A percentile compares a stretch with the other conserved stretches of the same genome.
phyloP scores from a whole-genome alignment of 2,888 invertebrate genomes.

The Chymomyza procnemis region DNA sequence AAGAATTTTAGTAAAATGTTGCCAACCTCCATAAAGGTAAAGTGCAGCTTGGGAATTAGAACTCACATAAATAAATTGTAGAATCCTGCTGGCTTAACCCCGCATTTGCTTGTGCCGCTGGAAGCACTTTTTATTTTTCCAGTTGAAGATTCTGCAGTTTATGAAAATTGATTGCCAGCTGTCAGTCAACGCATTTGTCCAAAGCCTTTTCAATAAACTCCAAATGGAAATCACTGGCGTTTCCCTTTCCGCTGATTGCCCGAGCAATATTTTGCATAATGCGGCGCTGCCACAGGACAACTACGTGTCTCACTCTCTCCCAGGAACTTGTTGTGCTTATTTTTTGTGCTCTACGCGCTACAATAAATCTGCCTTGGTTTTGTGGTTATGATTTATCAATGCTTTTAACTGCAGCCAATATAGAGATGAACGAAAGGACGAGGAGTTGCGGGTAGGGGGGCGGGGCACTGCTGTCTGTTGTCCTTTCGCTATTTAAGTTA shows the following conservation, averaged over 20 bases:
- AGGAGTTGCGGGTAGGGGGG: background rate
- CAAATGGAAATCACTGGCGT: constrained; percentile 31
- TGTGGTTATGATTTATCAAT: constrained; percentile 72
- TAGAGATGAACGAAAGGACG: background rate
- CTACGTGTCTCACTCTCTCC: background rate
- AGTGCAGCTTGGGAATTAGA: no score
- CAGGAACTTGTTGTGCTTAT: background rate
- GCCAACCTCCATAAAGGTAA: no score
- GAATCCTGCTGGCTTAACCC: no score
- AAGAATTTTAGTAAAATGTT: no score
- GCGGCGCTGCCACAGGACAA: background rate
- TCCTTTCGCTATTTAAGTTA: background rate
- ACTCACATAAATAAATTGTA: no score
- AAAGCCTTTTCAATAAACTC: constrained; percentile 23
- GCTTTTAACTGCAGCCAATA: constrained; percentile 70
- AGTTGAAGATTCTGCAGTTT: constrained; percentile 6
- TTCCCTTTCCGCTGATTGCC: constrained; percentile 7
- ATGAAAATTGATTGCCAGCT: background rate
- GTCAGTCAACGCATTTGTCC: background rate
- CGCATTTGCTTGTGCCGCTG: no score
- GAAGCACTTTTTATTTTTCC: background rate
- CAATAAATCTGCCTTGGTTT: constrained; percentile 48
- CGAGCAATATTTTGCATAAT: constrained; percentile 14
- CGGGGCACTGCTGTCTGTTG: background rate
- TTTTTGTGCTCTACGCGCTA: constrained; percentile 7